These are phyloP conservation scores for Apistogramma diplotaenia DNA, from an alignment of 2,113 vertebrate genomes.

Conservation along the genomic window DNA sequence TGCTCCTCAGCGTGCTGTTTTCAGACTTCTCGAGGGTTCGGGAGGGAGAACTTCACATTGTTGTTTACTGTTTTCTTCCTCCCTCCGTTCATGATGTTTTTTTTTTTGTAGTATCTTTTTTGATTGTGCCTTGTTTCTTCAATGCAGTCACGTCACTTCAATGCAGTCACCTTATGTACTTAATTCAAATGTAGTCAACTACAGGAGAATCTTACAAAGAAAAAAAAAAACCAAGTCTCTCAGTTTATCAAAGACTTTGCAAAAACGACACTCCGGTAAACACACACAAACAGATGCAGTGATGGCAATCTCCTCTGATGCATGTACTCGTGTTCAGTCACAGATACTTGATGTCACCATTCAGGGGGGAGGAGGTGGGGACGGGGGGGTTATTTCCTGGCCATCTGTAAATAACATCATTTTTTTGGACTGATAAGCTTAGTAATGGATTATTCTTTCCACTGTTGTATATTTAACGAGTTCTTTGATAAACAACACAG, in stretches of 20 bases:
- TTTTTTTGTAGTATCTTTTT: slow-evolving; percentile 59
- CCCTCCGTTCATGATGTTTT: slow-evolving; percentile 26
- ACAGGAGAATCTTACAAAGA: slow-evolving; percentile 36
- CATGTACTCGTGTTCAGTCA: slow-evolving; percentile 63
- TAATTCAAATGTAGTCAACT: slow-evolving; percentile 60
- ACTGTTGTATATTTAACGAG: slow-evolving; percentile 42
- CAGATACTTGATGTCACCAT: slow-evolving; percentile 73
- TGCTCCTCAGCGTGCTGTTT: slow-evolving; percentile 34
- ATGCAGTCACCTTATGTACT: slow-evolving; percentile 74
- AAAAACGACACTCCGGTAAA: slow-evolving; percentile 63
- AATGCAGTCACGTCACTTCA: slow-evolving; percentile 67
- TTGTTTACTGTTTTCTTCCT: slow-evolving; percentile 8
- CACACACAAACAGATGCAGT: slow-evolving; percentile 43
- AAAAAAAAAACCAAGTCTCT: slow-evolving; percentile 19
- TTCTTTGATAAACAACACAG: slow-evolving; percentile 9
- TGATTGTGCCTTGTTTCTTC: slow-evolving; percentile 74
- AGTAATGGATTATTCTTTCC: slow-evolving; percentile 25
- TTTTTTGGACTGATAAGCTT: slow-evolving; percentile 28
- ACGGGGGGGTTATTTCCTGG: slow-evolving; percentile 5
- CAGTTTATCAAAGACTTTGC: slow-evolving; percentile 51
- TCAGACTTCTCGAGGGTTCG: slow-evolving; percentile 12
- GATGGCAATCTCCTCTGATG: slow-evolving; percentile 69
- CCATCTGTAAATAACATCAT: slow-evolving; percentile 64
- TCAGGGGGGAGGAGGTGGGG: neutral
- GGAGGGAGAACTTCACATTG: neutral